Conservation (phyloP, 1,140 invertebrate species). For the Cryptotermes secundus region DNA sequence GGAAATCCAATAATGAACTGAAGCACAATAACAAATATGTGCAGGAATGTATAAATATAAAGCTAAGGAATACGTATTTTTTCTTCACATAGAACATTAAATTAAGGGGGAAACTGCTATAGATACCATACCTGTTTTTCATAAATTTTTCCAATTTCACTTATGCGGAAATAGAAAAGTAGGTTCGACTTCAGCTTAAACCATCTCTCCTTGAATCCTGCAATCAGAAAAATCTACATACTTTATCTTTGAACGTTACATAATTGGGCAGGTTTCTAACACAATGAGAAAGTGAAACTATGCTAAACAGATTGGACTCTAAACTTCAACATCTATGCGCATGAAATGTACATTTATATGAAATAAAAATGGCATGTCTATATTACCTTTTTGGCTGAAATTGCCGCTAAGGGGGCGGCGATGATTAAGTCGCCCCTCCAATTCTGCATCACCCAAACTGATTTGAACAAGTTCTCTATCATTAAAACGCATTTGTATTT, state of each 20-base stretch:
- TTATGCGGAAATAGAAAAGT: constrained; percentile 71
- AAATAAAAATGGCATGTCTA: neutral
- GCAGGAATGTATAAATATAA: no score
- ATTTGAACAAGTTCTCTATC: constrained; percentile 28
- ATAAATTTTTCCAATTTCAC: constrained; percentile 65
- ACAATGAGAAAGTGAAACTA: neutral
- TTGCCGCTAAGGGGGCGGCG: constrained; percentile 37
- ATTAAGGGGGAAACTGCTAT: neutral
- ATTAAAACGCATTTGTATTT: constrained; percentile 27
- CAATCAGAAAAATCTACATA: constrained; percentile 36
- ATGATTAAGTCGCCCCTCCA: constrained; percentile 30
- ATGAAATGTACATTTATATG: neutral
- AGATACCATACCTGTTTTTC: constrained; percentile 47
- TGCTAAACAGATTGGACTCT: neutral
- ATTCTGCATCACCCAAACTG: constrained; percentile 7
- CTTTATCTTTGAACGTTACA: neutral
- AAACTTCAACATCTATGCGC: neutral
- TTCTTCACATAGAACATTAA: no score
- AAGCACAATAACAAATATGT: no score
- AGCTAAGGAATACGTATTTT: no score
- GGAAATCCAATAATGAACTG: no score
- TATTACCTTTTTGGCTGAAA: constrained; percentile 41
- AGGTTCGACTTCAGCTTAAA: constrained; percentile 69
- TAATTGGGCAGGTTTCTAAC: neutral
- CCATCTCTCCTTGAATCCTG: constrained; percentile 69